Conservation (phyloP, 2,797 vertebrate genomes). For the Falco peregrinus region DNA sequence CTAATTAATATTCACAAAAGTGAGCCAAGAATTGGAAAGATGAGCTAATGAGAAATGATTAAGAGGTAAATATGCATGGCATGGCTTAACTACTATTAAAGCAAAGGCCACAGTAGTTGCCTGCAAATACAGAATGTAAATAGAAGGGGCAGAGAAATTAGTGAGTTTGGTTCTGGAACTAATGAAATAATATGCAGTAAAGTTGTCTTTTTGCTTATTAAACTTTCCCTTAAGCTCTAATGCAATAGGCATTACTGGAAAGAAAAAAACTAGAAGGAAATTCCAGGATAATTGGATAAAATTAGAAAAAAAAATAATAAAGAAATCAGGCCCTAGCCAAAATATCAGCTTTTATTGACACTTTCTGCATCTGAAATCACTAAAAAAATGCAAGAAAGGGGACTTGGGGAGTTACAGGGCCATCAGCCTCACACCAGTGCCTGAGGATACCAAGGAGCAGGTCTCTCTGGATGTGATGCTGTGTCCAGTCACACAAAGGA, state of each 20-base stretch:
- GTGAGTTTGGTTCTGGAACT: slow-evolving; percentile 43
- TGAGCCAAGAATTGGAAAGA: slow-evolving; percentile 38
- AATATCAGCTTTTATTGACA: neutral
- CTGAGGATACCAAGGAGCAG: neutral
- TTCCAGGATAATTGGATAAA: neutral
- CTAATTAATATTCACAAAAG: slow-evolving; percentile 60
- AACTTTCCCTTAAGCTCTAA: slow-evolving; percentile 29
- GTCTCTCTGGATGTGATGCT: neutral
- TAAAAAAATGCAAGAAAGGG: neutral
- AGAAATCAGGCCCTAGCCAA: neutral
- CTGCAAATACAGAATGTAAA: slow-evolving; percentile 44
- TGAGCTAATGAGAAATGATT: slow-evolving; percentile 65
- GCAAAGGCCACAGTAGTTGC: slow-evolving; percentile 46
- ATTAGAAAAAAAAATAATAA: neutral
- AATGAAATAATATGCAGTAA: slow-evolving; percentile 39
- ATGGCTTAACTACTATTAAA: slow-evolving; percentile 46
- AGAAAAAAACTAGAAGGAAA: slow-evolving; percentile 11
- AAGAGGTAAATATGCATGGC: slow-evolving; percentile 66
- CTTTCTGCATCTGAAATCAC: neutral
- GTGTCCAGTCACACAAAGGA: neutral
- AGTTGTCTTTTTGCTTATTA: slow-evolving; percentile 52
- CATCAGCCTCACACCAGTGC: neutral
- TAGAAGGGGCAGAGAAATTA: slow-evolving; percentile 48
- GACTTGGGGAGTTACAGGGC: neutral
- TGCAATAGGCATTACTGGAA: neutral